Evolutionary conservation across 2,888 invertebrate species (phyloP), one percentile per base, ranked within the genome.

Genomic region (Phyto melanocephala): DNA sequence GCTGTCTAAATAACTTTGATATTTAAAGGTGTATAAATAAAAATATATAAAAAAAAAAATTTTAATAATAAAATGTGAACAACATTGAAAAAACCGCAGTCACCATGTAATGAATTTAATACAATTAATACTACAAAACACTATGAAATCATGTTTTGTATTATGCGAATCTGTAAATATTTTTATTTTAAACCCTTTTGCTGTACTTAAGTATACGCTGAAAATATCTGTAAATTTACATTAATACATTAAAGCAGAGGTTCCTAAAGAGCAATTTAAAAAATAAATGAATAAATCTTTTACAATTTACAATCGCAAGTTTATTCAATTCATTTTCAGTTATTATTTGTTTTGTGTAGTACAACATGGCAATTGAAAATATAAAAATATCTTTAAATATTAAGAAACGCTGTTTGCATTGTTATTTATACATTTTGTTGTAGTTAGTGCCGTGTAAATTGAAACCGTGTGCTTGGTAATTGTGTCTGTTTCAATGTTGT

Each of bases 51-150:
- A 52, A 42, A 67, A 10, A 47, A 47, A 15, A 17, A 6, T 45
- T 15, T n/a, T n/a, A n/a, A n/a, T n/a, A n/a, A n/a, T n/a, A n/a
- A n/a, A n/a, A n/a, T n/a, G n/a, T 52, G 7, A 72, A 52, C 60
- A 68, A 35, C 63, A 45, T 62, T 33, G 50, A 20, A 60, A 68
- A 58, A 80, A 70, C 75, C 80, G 74, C 80, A 80, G 68, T 74
- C 74, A 62, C 62, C 62, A 47, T 80, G 63, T 68, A 74, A 80
- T 74, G 68, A 74, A 74, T 74, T 74, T 74, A 74, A 74, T 75
- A 60, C 50, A 58, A 56, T 71, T 62, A 75, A 65, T 65, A 37
- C 63, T 45, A 35, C 37, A 42, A 62, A 22, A 40, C 40, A 40
- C 52, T 24, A 37, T 54, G 20, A 47, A 63, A 50, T 74, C 45